phyloP scores from a whole-genome alignment of 2,797 vertebrate genomes.

The Taeniopygia guttata region DNA sequence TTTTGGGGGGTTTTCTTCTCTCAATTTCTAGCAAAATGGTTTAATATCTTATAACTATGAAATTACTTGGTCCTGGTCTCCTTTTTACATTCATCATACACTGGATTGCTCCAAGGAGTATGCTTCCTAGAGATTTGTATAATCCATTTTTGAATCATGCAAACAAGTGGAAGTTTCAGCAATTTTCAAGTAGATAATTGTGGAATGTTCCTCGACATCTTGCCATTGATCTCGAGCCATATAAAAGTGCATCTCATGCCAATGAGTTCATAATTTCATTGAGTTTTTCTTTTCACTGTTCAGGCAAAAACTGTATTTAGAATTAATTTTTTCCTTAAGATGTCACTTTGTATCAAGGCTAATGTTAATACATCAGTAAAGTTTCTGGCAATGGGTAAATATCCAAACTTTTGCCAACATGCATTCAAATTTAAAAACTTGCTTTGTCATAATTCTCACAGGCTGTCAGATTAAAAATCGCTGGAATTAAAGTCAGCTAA shows the following conservation, averaged over 20 bases:
- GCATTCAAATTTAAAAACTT: not conserved
- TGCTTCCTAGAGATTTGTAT: not conserved
- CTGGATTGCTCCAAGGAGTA: not conserved
- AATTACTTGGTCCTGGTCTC: not conserved
- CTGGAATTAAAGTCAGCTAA: not conserved
- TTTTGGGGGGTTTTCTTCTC: fast-evolving
- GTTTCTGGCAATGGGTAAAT: not conserved
- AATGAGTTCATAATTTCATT: not conserved
- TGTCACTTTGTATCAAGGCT: not conserved
- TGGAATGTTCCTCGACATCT: not conserved
- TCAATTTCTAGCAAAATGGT: not conserved
- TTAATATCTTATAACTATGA: not conserved
- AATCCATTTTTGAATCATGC: not conserved
- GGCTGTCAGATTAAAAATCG: not conserved
- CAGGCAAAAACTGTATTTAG: not conserved
- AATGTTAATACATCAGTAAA: not conserved
- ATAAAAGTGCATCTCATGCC: not conserved
- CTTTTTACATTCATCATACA: not conserved
- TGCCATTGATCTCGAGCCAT: not conserved
- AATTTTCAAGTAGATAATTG: not conserved
- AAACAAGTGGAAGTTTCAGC: not conserved
- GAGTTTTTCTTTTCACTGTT: not conserved
- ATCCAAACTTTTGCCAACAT: not conserved
- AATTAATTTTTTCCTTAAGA: not conserved
- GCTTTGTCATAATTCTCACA: not conserved